phyloP scores from a whole-genome alignment of 2,888 invertebrate species.

The Andricus curvator region DNA sequence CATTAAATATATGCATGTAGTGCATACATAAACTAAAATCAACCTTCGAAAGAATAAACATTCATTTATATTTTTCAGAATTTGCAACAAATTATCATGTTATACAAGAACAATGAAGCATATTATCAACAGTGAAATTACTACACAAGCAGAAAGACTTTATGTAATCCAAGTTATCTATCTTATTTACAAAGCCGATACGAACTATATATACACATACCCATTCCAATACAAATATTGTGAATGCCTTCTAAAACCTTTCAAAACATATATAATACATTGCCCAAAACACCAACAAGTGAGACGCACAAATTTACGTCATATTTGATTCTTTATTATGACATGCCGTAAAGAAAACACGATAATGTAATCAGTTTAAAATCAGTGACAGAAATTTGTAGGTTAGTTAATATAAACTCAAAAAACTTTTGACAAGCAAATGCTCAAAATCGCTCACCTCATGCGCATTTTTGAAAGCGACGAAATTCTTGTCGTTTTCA shows the following conservation, averaged over 20 bases:
- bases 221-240: neutral
- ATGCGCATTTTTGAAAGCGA: conserved; percentile 1
- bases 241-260: neutral
- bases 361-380: neutral
- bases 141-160: neutral
- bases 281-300: neutral
- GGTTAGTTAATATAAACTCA: conserved; percentile 8
- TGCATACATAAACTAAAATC: too few species aligned
- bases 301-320: neutral
- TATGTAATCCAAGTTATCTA: neutral
- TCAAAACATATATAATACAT: neutral
- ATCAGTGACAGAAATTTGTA: conserved; percentile 9
- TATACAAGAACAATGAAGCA: too few species aligned
- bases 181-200: neutral
- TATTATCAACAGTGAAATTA: neutral
- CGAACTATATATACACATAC: neutral
- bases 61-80: too few species aligned
- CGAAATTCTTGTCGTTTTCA: conserved; percentile 11
- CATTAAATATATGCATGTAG: too few species aligned
- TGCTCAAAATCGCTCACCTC: conserved; percentile 6
- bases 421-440: neutral
- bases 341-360: neutral
- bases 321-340: neutral
- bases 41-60: too few species aligned
- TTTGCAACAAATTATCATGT: too few species aligned